These are phyloP conservation scores for Platyrinchus mystaceus DNA, from an alignment of 2,797 vertebrate species.

Conservation along the genomic window DNA sequence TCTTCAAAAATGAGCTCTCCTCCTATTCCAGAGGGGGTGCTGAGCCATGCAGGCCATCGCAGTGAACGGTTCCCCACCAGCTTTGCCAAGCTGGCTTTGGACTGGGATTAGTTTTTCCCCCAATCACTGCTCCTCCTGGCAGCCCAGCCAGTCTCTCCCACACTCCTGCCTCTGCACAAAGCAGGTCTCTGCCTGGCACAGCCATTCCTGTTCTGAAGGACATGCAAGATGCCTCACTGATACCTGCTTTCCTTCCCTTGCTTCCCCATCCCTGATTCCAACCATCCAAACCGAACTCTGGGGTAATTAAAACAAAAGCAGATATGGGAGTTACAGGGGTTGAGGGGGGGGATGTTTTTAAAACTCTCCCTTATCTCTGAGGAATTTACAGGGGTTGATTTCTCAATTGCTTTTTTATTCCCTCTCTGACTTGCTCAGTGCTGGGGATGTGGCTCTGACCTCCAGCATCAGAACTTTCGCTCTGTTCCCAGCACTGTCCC, in stretches of 20 bases:
- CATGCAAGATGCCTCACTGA: neutral
- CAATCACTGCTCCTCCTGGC: neutral
- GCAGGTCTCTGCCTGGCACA: neutral
- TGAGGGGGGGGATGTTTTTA: neutral
- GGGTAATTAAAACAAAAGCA: neutral
- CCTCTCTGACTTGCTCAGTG: neutral
- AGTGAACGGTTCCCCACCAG: neutral
- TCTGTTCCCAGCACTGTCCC: neutral
- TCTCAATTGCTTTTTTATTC: neutral
- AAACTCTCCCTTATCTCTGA: neutral
- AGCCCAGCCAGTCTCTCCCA: neutral
- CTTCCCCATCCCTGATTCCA: neutral
- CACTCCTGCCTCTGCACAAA: neutral
- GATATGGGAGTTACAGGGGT: rapidly evolving
- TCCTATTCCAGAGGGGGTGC: neutral
- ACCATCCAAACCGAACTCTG: neutral
- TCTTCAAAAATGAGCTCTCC: neutral
- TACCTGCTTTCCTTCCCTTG: neutral
- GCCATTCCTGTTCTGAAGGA: neutral
- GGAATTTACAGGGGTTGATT: neutral
- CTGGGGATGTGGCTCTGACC: neutral
- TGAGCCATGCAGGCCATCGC: neutral
- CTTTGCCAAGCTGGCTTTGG: neutral
- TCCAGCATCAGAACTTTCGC: neutral
- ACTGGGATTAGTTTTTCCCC: neutral